Percentiles rank a stretch among this genome's conserved stretches.
These are phyloP conservation scores for Globodera rostochiensis DNA, from an alignment of 1,140 invertebrate genomes.

Conservation along the genomic window DNA sequence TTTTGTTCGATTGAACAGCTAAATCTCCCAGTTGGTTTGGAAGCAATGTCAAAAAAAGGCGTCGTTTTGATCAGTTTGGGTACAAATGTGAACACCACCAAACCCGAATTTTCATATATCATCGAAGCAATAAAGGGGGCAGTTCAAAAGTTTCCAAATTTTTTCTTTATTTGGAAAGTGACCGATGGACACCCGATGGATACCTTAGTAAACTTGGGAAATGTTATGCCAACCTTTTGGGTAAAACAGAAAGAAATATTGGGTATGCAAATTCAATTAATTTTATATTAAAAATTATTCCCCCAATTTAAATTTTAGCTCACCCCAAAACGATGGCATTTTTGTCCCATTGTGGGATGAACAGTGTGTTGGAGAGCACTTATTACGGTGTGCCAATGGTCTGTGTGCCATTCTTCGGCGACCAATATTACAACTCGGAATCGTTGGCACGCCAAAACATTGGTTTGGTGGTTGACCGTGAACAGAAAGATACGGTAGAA, in stretches of 20 bases:
- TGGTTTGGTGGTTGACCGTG: constrained; percentile 23
- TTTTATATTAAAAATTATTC: background rate
- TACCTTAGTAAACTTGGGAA: background rate
- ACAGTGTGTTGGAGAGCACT: constrained; percentile 80
- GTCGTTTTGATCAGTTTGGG: background rate
- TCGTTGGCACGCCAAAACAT: constrained; percentile 19
- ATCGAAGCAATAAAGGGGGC: constrained; percentile 34
- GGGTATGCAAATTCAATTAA: too few species aligned
- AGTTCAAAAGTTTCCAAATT: constrained; percentile 40
- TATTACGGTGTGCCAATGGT: constrained; percentile 79
- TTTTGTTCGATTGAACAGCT: background rate
- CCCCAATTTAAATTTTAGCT: constrained; percentile 12
- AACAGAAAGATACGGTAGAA: background rate
- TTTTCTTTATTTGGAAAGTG: constrained; percentile 45
- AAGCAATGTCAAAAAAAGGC: background rate
- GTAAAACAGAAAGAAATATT: constrained; percentile 18
- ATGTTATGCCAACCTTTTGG: constrained; percentile 19
- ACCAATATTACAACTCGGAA: constrained; percentile 41
- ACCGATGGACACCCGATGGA: background rate
- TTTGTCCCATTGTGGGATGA: constrained; percentile 63
- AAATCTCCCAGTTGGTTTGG: background rate
- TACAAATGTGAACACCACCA: background rate
- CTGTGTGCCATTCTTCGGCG: constrained; percentile 71
- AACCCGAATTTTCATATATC: background rate
- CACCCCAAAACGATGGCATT: constrained; percentile 23